Evolutionary conservation across 2,797 vertebrate species (phyloP).

Genomic region (Danio kyathit): DNA sequence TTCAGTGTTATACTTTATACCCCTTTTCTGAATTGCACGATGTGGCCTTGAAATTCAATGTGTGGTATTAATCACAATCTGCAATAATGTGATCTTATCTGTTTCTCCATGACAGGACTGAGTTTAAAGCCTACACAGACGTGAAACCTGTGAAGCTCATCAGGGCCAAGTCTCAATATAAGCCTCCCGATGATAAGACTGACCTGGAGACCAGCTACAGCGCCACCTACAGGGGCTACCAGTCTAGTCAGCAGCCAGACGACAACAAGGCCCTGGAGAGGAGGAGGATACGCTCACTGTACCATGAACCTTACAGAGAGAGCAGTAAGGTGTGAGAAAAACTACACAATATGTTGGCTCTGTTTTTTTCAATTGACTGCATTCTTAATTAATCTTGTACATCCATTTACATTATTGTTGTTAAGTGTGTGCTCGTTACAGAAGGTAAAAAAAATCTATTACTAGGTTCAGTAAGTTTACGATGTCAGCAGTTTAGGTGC

Average conservation of each 20-base stretch:
- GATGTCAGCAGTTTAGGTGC: constrained; percentile 18
- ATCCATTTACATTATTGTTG: neutral
- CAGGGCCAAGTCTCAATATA: constrained; percentile 90
- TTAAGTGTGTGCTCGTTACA: constrained; percentile 1
- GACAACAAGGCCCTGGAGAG: constrained; percentile 90
- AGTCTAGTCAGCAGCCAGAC: constrained; percentile 76
- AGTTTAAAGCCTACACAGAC: constrained; percentile 93
- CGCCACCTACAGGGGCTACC: constrained; percentile 88
- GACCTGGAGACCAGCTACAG: constrained; percentile 94
- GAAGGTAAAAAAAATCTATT: neutral
- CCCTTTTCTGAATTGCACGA: neutral
- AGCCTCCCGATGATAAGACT: constrained; percentile 88
- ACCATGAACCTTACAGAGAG: constrained; percentile 92
- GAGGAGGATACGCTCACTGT: constrained; percentile 95
- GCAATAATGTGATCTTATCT: constrained; percentile 12
- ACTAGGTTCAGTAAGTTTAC: neutral
- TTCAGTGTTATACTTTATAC: neutral
- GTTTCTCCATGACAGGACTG: constrained; percentile 79
- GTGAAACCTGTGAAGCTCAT: constrained; percentile 89
- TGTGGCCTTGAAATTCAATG: neutral
- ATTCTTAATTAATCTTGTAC: neutral
- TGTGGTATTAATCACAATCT: neutral
- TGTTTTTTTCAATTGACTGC: neutral
- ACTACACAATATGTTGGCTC: neutral
- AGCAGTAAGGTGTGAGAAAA: constrained; percentile 83